Evolutionary conservation across 2,888 invertebrate genomes (phyloP), one percentile per base, ranked within the genome.

Genomic region (Drosophila borborema): DNA sequence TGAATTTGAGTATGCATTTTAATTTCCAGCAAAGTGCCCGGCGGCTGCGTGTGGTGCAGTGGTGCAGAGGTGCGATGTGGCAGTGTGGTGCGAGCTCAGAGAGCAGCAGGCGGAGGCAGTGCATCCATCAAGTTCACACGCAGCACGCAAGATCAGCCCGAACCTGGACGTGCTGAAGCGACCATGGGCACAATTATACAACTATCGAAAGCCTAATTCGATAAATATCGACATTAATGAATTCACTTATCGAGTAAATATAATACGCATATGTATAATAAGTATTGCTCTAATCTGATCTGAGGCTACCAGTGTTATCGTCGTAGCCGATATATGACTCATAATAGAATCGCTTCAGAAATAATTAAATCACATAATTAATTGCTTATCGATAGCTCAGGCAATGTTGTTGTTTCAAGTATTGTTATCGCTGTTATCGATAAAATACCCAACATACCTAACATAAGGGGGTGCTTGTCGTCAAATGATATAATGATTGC

Each of bases 111-210:
- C 67, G 88, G 80, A 86, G 81, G 86, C 74, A 81, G 74, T 80
- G 81, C 87, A 89, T 87, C 89, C 87, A 89, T 87, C 87, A 87
- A 80, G 73, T 89, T 89, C 82, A 81, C 87, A 89, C 87, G 84
- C 86, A 75, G 80, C 81, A 81, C 73, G 72, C 48, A 36, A 49
- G 7, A 64, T 56, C 53, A 23, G 51, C 49, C 53, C 48, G 16
- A 31, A 63, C 55, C 38, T 45, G 46, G 45, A 43, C 34, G 51
- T 40, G 38, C 20, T 38, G n/a, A 20, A 4, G 23, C 8, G 36
- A 78, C 77, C 28, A 46, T 74, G 74, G 77, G 69, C 46, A 28
- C 3, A 38, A 23, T 51, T 46, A 14, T 10, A 28, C 40, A 55
- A 28, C 41, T 55, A 54, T 54, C 40, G 54, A n/a, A 49, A 3